These are phyloP conservation scores for Spatula clypeata DNA, from an alignment of 2,797 vertebrate genomes.

Conservation along the genomic window DNA sequence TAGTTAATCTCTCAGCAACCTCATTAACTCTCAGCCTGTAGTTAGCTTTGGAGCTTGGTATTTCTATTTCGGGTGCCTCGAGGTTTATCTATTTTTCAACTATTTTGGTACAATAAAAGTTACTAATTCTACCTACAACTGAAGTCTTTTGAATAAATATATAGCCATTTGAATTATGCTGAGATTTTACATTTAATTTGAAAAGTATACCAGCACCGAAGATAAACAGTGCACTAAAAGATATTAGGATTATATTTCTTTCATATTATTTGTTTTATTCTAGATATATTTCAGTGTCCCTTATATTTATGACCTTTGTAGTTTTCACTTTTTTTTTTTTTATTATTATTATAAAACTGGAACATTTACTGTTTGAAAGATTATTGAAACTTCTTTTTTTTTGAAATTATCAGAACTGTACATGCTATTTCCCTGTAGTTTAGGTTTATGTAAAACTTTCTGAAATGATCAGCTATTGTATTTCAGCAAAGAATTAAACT, in stretches of 20 bases:
- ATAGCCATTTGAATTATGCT: background rate
- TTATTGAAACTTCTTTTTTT: background rate
- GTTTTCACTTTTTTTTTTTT: background rate
- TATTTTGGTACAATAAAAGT: background rate
- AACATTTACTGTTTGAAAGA: background rate
- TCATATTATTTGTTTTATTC: background rate
- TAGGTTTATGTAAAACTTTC: background rate
- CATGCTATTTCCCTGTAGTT: background rate
- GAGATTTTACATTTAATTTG: background rate
- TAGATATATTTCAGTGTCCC: background rate
- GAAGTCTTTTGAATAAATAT: background rate
- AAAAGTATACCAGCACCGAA: background rate
- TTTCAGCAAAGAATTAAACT: background rate
- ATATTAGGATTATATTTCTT: background rate
- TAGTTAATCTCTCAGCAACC: background rate
- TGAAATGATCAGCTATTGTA: background rate
- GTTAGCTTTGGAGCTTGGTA: background rate
- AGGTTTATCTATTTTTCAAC: background rate
- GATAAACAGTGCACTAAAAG: background rate
- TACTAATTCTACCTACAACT: background rate
- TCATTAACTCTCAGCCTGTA: background rate
- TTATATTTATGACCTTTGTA: background rate
- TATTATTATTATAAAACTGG: background rate
- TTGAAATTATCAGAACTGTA: background rate
- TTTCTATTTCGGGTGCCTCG: background rate